Conservation (phyloP, 2,113 vertebrate species). For the Sebastes schlegelii region DNA sequence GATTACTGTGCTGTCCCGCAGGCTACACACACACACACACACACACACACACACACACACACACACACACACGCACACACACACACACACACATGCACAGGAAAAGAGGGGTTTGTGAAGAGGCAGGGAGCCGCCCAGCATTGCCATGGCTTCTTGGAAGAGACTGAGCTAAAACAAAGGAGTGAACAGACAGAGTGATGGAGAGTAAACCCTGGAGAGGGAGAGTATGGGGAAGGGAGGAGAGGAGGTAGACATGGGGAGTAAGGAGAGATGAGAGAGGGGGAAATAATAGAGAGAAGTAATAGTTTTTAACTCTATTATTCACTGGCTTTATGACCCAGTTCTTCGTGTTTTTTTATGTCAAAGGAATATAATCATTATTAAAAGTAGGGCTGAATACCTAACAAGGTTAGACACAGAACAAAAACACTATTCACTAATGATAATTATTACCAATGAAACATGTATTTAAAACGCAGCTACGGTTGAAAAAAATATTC, state of each 20-base stretch:
- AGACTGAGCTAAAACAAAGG: conserved; percentile 33
- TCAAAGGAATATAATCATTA: not conserved
- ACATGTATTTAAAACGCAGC: not conserved
- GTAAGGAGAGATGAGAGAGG: not conserved
- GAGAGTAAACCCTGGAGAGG: conserved; percentile 45
- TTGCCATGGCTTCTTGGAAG: conserved; percentile 43
- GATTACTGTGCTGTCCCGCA: conserved; percentile 43
- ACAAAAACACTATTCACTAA: not conserved
- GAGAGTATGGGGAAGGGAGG: not conserved
- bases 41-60: conserved; percentile 30
- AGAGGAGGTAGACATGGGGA: not conserved
- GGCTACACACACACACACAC: conserved; percentile 14
- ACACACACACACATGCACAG: conserved; percentile 5
- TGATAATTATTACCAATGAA: not conserved
- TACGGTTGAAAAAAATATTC: not conserved
- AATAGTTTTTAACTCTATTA: conserved; percentile 10
- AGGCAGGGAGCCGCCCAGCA: conserved; percentile 32
- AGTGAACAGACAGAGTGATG: conserved; percentile 33
- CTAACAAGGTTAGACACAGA: not conserved
- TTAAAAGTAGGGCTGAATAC: not conserved
- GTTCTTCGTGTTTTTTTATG: not conserved
- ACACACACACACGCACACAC: conserved; percentile 27
- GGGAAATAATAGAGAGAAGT: not conserved
- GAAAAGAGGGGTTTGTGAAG: conserved; percentile 26
- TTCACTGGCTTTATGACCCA: not conserved